These are phyloP conservation scores for Panagrolaimus sp. DNA, from an alignment of 1,140 invertebrate species.

Conservation along the genomic window DNA sequence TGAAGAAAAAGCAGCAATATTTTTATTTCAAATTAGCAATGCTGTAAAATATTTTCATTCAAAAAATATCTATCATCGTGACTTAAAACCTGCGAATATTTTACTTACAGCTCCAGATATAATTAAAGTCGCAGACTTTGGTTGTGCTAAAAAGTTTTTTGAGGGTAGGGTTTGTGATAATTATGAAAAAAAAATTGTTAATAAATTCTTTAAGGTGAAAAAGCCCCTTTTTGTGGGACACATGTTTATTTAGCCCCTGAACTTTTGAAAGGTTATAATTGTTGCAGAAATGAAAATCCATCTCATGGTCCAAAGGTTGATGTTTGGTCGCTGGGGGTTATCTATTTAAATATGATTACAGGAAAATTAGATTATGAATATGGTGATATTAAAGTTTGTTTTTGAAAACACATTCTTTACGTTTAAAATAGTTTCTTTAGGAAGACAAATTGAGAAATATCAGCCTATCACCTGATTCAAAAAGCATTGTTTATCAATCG, in stretches of 20 bases:
- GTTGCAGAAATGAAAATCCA: constrained; percentile 74
- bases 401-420: too few species aligned
- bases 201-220: too few species aligned
- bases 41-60: constrained; percentile 40
- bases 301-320: constrained; percentile 69
- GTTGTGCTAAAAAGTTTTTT: constrained; percentile 60
- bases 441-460: too few species aligned
- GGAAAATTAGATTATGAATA: too few species aligned
- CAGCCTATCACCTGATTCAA: too few species aligned
- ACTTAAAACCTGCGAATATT: constrained; percentile 99
- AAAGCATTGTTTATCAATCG: too few species aligned
- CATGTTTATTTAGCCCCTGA: constrained; percentile 93
- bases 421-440: too few species aligned
- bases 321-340: constrained; percentile 72
- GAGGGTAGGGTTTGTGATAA: constrained; percentile 6
- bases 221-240: constrained; percentile 67
- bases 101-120: constrained; percentile 93
- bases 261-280: constrained; percentile 79
- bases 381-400: too few species aligned
- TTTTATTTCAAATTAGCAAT: too few species aligned
- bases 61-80: constrained; percentile 65
- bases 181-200: too few species aligned
- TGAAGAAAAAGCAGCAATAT: too few species aligned
- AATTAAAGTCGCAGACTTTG: constrained; percentile 65
- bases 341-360: too few species aligned